Base-by-base conservation (phyloP, 2,113 vertebrate species). In the Isurus oxyrinchus region DNA sequence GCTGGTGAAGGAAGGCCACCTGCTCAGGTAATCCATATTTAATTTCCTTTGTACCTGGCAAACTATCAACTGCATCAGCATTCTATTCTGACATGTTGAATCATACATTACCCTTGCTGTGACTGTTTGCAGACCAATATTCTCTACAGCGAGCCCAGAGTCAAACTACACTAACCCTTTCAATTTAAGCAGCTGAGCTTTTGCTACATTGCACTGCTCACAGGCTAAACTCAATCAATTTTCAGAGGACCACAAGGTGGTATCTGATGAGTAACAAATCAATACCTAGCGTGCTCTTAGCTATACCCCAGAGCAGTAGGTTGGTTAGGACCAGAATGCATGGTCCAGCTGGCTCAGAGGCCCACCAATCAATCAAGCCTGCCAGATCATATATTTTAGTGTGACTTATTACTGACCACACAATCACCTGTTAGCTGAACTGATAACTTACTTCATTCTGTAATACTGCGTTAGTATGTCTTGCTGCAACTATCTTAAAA, bases 1-100 rank as follows among this genome's bases (percentile, higher is more conserved):
- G 97, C 97, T 97, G 97, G 97, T 97, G 97, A 98, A 97, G 98
- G 98, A 98, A 98, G 98, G 98, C 98, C 98, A 98, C 97, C 97
- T 97, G 96, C 96, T 97, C 96, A 97, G 97, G 97, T 97, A 96
- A 97, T 97, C 96, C 96, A 13, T 97, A 96, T 96, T 96, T 97
- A 94, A 72, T 96, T 96, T 96, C 87, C 97, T 97, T 96, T n/a
- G 3, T 96, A 61, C 96, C 61, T 96, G 96, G 13, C 72, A 84
- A 96, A 96, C n/a, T 96, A 97, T 97, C 96, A 97, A 95, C 96
- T 44, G 96, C 6, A 97, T 97, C 98, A 97, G 97, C 97, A 98
- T 97, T 98, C 97, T 97, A 96, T 96, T 93, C 96, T 96, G 97
- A 97, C 96, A 97, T 97, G 97, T 97, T 97, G 97, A 97, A 96